Base-by-base conservation (phyloP, 2,888 invertebrate species). In the Corythucha ciliata region DNA sequence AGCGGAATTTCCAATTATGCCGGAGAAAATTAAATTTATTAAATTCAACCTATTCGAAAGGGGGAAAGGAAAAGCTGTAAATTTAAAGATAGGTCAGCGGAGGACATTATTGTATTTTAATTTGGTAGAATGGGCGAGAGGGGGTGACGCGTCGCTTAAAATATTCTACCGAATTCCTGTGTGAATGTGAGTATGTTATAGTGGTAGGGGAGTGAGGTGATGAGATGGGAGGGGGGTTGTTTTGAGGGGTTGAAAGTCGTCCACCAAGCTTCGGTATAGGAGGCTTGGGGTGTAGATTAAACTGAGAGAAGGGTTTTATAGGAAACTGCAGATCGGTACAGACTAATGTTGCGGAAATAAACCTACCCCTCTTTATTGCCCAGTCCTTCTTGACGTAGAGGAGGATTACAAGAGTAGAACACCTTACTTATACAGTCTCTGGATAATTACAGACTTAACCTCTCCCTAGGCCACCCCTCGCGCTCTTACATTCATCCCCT, bases 21-120 rank as follows among this genome's bases (percentile, higher is more conserved):
- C 26, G 32, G 34, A 39, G 48, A 55, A n/a, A n/a, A n/a, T n/a
- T 55, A 55, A 55, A 53, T 55, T 55, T 53, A 55, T 53, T 55
- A 55, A 53, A 55, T 55, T 53, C 53, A 55, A 55, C 52, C 52
- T 44, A 49, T 48, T 55, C 52, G 41, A 33, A 21, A 33, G 40
- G 32, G 49, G 49, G 29, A 7, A 24, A 18, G 27, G 18, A 42
- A 37, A 29, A 24, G 48, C 49, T 45, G 52, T 55, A 55, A 55
- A 55, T 55, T 55, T 48, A 47, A 44, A 48, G 52, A 49, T 48
- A 44, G 55, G 50, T 48, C 52, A 44, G 26, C 27, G 14, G 26
- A 44, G 42, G 49, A 55, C 55, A 55, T 55, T 55, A 55, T 55
- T 53, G 55, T 55, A 53, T 55, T 55, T 55, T 55, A 55, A 55